A percentile compares a stretch with the other conserved stretches of the same genome.
Evolutionary conservation across 2,888 invertebrate species (phyloP).

Genomic region (Andrena bucephala): DNA sequence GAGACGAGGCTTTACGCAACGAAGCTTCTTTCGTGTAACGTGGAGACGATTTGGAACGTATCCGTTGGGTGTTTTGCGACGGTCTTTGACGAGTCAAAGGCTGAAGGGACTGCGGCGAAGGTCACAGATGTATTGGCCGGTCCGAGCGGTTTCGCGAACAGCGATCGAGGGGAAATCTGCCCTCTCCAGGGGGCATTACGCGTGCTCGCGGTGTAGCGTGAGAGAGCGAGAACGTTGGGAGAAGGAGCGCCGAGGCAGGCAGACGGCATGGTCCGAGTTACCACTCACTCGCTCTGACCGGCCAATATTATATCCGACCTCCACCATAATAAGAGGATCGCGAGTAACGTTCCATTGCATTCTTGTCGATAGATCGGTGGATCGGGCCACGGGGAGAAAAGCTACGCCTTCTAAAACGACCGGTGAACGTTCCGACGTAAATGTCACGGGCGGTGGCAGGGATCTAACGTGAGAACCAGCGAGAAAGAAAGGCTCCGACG

Average conservation of each 20-base stretch:
- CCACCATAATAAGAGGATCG: not conserved
- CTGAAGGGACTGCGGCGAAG: not conserved
- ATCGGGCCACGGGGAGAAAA: constrained; percentile 21
- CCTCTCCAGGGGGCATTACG: too few species aligned
- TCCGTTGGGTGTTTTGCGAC: not conserved
- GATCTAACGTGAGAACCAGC: constrained; percentile 45
- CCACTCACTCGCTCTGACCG: too few species aligned
- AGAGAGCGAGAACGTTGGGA: too few species aligned
- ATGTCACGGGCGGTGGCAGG: constrained; percentile 59
- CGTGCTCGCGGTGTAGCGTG: too few species aligned
- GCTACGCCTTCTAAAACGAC: constrained; percentile 25
- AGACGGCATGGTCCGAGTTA: too few species aligned
- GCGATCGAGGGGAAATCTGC: too few species aligned
- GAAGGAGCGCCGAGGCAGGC: too few species aligned
- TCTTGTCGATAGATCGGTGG: constrained; percentile 31
- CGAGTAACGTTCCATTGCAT: constrained; percentile 16
- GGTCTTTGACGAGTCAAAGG: not conserved
- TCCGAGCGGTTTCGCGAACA: too few species aligned
- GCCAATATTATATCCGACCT: not conserved
- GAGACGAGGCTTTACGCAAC: not conserved
- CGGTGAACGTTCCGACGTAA: constrained; percentile 59
- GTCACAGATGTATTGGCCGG: not conserved
- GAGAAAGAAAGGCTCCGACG: not conserved
- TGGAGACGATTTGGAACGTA: not conserved
- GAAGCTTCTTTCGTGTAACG: not conserved